phyloP scores from a whole-genome alignment of 1,140 invertebrate species.

The Adelges cooleyi region DNA sequence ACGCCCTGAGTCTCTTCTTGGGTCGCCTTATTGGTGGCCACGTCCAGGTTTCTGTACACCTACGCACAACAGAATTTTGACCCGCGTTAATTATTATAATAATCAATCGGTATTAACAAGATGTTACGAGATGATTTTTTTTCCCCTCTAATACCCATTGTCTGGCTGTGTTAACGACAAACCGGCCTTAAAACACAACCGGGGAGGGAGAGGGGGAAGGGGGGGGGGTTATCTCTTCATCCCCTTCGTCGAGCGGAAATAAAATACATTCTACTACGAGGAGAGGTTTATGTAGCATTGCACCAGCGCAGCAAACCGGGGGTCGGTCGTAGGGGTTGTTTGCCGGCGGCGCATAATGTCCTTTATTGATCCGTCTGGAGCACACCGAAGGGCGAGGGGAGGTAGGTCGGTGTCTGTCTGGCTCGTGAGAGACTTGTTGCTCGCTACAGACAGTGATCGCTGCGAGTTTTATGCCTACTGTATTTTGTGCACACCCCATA shows the following conservation, averaged over 20 bases:
- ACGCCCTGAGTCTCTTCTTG: slow-evolving; percentile 59
- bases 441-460: background rate
- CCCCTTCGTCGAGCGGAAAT: too few relatives aligned
- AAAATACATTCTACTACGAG: too few relatives aligned
- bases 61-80: slow-evolving; percentile 44
- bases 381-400: too few relatives aligned
- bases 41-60: slow-evolving; percentile 87
- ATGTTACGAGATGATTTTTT: too few relatives aligned
- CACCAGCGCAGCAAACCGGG: background rate
- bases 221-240: too few relatives aligned
- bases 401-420: slow-evolving; percentile 1
- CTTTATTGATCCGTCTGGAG: slow-evolving; percentile 16
- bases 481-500: background rate
- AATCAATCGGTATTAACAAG: too few relatives aligned
- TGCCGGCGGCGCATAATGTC: slow-evolving; percentile 8
- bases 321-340: background rate
- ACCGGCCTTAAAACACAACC: background rate
- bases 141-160: too few relatives aligned
- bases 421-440: slow-evolving; percentile 18
- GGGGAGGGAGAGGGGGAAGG: too few relatives aligned
- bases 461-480: background rate
- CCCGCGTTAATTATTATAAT: too few relatives aligned
- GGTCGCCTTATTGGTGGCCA: slow-evolving; percentile 93
- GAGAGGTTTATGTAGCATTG: slow-evolving; percentile 9
- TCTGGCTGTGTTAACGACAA: too few relatives aligned